Percentiles rank a stretch among this genome's conserved stretches.
Evolutionary conservation across 1,140 invertebrate species (phyloP).

Genomic region (Zaprionus vittiger): DNA sequence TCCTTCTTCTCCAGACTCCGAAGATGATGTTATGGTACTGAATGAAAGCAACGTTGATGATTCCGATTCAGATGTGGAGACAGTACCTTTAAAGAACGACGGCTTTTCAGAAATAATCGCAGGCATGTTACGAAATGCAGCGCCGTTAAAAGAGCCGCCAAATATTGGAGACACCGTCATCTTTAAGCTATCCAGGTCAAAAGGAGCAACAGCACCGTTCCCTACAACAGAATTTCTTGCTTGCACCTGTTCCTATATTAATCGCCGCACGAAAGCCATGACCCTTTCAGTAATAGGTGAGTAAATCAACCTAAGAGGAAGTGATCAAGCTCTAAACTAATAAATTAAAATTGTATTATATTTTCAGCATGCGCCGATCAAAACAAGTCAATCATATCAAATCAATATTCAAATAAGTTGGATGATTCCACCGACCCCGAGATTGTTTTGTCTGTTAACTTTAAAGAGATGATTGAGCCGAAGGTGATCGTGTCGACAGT

Average conservation of each 20-base stretch:
- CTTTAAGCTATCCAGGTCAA: constrained; percentile 52
- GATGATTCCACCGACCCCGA: constrained; percentile 26
- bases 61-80: constrained; percentile 45
- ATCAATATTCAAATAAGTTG: constrained; percentile 37
- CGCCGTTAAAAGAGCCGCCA: constrained; percentile 34
- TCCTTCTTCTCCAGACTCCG: constrained; percentile 36
- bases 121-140: constrained; percentile 40
- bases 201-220: background rate
- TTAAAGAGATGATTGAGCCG: constrained; percentile 40
- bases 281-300: constrained; percentile 49
- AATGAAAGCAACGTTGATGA: constrained; percentile 56
- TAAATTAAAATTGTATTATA: background rate
- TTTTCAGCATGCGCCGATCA: constrained; percentile 8
- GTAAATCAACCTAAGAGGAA: background rate
- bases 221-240: constrained; percentile 37
- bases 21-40: constrained; percentile 68
- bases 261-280: constrained; percentile 56
- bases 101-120: constrained; percentile 13
- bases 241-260: constrained; percentile 55
- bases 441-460: constrained; percentile 30
- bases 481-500: constrained; percentile 42
- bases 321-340: background rate
- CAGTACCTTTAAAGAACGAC: constrained; percentile 10
- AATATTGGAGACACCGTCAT: constrained; percentile 46
- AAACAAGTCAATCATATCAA: constrained; percentile 1